A percentile compares a stretch with the other conserved stretches of the same genome.
Conservation (phyloP, 2,113 vertebrate genomes). For the Crotalus horridus region DNA sequence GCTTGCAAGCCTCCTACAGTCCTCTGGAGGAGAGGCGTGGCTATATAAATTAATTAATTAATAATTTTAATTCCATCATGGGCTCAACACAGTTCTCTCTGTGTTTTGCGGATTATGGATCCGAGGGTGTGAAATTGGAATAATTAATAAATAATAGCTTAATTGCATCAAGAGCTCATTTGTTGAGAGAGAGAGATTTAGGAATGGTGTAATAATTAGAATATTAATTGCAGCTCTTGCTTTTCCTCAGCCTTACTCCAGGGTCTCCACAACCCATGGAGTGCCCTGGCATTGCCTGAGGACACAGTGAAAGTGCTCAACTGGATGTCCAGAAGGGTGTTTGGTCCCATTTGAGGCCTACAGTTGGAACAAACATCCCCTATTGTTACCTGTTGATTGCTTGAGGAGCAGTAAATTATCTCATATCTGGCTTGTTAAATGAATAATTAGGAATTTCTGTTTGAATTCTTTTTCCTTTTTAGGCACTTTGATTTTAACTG, state of each 20-base stretch:
- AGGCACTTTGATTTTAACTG: background rate
- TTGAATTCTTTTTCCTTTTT: background rate
- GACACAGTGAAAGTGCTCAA: background rate
- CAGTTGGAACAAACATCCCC: slow-evolving; percentile 65
- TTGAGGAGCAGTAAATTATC: background rate
- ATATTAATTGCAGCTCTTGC: background rate
- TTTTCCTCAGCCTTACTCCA: slow-evolving; percentile 19
- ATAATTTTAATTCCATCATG: background rate
- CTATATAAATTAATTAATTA: background rate
- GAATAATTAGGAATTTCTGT: background rate
- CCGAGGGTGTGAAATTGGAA: background rate
- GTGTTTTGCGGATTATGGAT: background rate
- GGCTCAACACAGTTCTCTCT: background rate
- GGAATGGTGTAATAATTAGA: background rate
- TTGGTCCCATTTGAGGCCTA: slow-evolving; percentile 64
- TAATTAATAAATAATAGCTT: background rate
- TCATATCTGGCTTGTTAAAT: background rate
- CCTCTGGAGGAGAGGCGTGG: background rate
- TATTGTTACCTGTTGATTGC: background rate
- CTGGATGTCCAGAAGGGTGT: slow-evolving; percentile 62
- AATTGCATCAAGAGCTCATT: background rate
- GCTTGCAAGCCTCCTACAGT: background rate
- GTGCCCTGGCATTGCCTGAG: slow-evolving; percentile 19
- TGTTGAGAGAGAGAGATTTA: background rate
- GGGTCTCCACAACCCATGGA: background rate